These are phyloP conservation scores for Microtus oregoni DNA, from an alignment of 2,113 vertebrate species.

Conservation along the genomic window DNA sequence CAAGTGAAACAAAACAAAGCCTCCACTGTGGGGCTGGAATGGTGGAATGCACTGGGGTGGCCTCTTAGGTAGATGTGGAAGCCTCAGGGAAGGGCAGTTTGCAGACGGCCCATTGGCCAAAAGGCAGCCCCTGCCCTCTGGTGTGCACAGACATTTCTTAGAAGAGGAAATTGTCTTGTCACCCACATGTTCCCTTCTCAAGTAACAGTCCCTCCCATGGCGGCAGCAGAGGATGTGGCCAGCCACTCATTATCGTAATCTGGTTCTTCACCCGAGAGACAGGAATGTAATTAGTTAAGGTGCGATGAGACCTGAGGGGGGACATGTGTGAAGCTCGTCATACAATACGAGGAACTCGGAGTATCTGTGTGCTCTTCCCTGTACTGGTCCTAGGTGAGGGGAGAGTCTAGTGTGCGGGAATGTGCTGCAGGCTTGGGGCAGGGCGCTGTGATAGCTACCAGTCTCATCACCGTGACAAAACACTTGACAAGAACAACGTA, in stretches of 20 bases:
- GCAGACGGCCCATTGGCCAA: neutral
- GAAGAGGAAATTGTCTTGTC: conserved; percentile 15
- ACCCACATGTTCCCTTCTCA: neutral
- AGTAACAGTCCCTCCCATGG: neutral
- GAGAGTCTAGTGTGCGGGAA: neutral
- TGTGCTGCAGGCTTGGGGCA: neutral
- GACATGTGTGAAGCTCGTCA: fast-evolving
- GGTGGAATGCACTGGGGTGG: neutral
- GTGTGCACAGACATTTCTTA: neutral
- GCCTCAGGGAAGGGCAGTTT: neutral
- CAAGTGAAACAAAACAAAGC: neutral
- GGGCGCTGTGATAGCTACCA: neutral
- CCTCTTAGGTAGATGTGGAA: neutral
- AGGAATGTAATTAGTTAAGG: neutral
- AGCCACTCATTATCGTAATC: neutral
- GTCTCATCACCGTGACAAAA: neutral
- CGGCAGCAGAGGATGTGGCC: neutral
- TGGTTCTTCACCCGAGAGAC: neutral
- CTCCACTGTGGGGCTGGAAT: neutral
- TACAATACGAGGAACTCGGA: too few relatives aligned
- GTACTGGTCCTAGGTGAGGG: fast-evolving
- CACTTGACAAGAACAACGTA: neutral
- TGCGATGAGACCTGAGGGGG: neutral
- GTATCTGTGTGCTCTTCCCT: neutral
- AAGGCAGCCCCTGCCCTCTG: neutral